These are phyloP conservation scores for Drosophila paulistorum DNA, from an alignment of 1,140 invertebrate species.

Conservation along the genomic window DNA sequence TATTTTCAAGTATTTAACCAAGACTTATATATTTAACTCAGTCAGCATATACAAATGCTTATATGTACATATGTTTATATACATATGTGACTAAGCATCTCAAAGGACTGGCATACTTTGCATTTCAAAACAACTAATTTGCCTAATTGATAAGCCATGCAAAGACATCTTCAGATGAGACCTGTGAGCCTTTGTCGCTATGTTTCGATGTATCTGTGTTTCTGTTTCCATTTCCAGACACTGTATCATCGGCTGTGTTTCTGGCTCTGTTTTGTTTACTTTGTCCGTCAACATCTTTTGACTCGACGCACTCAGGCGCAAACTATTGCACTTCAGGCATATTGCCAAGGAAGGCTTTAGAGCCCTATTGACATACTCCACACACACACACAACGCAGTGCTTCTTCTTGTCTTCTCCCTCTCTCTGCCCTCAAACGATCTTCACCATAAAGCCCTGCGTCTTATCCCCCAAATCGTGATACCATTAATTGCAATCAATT, in stretches of 20 bases:
- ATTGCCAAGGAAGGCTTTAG: not conserved
- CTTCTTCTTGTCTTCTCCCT: not conserved
- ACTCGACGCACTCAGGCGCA: slow-evolving; percentile 56
- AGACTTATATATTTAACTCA: slow-evolving; percentile 38
- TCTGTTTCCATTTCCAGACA: slow-evolving; percentile 51
- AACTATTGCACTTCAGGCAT: slow-evolving; percentile 61
- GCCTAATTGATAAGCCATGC: slow-evolving; percentile 75
- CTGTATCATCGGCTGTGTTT: slow-evolving; percentile 18
- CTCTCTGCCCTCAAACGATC: not conserved
- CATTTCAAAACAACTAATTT: slow-evolving; percentile 63
- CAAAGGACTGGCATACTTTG: slow-evolving; percentile 41
- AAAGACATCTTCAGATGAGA: slow-evolving; percentile 49
- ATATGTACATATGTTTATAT: not conserved
- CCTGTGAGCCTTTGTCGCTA: not conserved
- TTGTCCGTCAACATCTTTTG: slow-evolving; percentile 71
- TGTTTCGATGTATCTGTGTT: slow-evolving; percentile 13
- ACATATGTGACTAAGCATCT: slow-evolving; percentile 21
- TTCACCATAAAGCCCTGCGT: not conserved
- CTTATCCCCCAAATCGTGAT: slow-evolving; percentile 6
- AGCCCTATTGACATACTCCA: slow-evolving; percentile 6
- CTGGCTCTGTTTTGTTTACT: slow-evolving; percentile 53
- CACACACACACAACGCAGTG: not conserved
- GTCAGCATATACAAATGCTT: slow-evolving; percentile 31
- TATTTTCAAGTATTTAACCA: slow-evolving; percentile 53
- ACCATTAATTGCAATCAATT: slow-evolving; percentile 80